Evolutionary conservation across 1,140 invertebrate genomes (phyloP).

Genomic region (Meloidogyne floridensis): DNA sequence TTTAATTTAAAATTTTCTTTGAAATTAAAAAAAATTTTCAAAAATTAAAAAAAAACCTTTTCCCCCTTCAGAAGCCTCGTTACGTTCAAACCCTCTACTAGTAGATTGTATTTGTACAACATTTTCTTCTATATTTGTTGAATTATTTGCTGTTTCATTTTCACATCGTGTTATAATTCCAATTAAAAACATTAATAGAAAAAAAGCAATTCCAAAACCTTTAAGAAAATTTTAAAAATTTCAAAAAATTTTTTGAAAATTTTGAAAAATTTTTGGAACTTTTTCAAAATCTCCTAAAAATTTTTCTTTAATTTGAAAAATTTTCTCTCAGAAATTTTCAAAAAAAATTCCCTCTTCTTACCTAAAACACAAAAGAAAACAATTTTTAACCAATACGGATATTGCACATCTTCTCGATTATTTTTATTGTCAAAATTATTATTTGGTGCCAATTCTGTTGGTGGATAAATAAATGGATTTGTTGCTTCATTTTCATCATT

Average conservation of each 20-base stretch:
- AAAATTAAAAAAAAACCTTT: background rate
- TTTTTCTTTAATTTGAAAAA: no score
- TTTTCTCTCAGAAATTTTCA: no score
- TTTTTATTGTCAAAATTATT: background rate
- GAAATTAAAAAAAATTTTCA: background rate
- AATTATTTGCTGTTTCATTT: background rate
- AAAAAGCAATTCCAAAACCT: constrained; percentile 11
- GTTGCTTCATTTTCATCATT: background rate
- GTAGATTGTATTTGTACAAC: background rate
- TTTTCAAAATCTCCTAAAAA: no score
- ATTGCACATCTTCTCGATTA: background rate
- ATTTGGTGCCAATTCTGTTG: background rate
- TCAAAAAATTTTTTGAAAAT: background rate
- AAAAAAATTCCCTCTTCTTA: background rate
- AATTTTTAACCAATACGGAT: constrained; percentile 2
- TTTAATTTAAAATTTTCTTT: no score
- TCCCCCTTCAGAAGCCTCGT: background rate
- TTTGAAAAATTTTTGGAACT: no score
- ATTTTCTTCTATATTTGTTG: background rate
- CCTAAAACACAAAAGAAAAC: constrained; percentile 11
- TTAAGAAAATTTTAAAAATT: background rate
- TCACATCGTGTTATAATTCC: background rate
- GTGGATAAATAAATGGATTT: background rate
- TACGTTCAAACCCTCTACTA: background rate
- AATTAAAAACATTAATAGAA: constrained; percentile 15